Evolutionary conservation across 2,797 vertebrate species (phyloP).

Genomic region (Chrosomus eos): DNA sequence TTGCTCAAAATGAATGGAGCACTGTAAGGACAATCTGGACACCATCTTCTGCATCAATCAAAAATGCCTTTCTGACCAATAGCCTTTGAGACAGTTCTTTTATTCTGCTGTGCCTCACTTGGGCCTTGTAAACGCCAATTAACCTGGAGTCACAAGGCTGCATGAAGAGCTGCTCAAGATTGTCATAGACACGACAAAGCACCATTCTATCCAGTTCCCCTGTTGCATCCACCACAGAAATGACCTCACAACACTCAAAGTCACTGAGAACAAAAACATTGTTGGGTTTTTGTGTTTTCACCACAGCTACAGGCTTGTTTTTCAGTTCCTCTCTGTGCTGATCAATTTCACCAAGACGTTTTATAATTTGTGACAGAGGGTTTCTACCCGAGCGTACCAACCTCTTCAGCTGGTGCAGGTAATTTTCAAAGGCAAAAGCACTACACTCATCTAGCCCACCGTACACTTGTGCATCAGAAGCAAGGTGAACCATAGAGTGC

Average conservation of each 20-base stretch:
- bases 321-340: constrained; percentile 1
- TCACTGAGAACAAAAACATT: neutral
- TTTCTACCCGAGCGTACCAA: too few species aligned
- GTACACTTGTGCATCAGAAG: too few species aligned
- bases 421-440: too few species aligned
- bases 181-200: neutral
- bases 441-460: too few species aligned
- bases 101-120: neutral
- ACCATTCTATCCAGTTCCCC: neutral
- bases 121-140: neutral
- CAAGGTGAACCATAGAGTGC: too few species aligned
- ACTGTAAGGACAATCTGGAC: constrained; percentile 11
- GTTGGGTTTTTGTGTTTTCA: constrained; percentile 2
- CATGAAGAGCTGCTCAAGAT: neutral
- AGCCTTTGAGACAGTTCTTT: neutral
- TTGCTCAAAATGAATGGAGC: neutral
- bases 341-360: neutral
- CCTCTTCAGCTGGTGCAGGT: too few species aligned
- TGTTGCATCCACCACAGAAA: neutral
- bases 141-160: constrained; percentile 3
- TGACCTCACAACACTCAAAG: too few species aligned
- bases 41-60: neutral
- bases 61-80: neutral
- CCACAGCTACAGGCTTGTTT: neutral
- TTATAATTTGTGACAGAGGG: neutral